Evolutionary conservation across 1,140 invertebrate species (phyloP), one percentile per base, ranked within the genome.

Genomic region (Diachasma alloeum): DNA sequence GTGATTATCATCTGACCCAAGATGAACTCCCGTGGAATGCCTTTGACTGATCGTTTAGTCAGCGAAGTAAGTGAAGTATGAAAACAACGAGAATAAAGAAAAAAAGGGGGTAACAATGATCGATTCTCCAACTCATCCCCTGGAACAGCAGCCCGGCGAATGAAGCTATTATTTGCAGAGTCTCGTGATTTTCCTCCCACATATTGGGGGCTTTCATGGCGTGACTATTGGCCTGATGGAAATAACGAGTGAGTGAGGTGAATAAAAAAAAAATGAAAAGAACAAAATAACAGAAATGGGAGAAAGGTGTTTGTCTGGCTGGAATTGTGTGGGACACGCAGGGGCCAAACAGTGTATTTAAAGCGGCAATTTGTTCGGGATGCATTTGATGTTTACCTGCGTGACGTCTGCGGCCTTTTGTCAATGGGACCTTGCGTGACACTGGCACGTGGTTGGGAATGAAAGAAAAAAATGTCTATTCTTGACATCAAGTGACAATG

Each of bases 381-480:
- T 19, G 66, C 36, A 31, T 37, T 66, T 37, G n/a, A 37, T 68
- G n/a, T 10, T 15, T 15, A 37, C 31, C 66, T 68, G 66, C 66
- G 66, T 68, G 66, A 68, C 66, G 31, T 19, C 15, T 39, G 31
- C n/a, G n/a, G 66, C 5, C 36, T 68, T 68, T 68, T 68, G 66
- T 68, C 66, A 68, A 68, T 68, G 66, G 66, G 37, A 68, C 31
- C 13, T 68, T 68, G 66, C 66, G 36, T 68, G 66, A 37, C 36
- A 68, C 66, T 37, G 26, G 59, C 59, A 63, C 59, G 59, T 63
- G 59, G 19, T 6, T 31, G 19, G 11, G 19, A 63, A 26, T 26
- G 24, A 63, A 15, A 6, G 8, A 63, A 11, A 63, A 63, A 63
- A 59, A 59, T 59, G 17, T 4, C 53, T n/a, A 63, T 19, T 19